Evolutionary conservation across 2,797 vertebrate genomes (phyloP).

Genomic region (Phoeniculus purpureus): DNA sequence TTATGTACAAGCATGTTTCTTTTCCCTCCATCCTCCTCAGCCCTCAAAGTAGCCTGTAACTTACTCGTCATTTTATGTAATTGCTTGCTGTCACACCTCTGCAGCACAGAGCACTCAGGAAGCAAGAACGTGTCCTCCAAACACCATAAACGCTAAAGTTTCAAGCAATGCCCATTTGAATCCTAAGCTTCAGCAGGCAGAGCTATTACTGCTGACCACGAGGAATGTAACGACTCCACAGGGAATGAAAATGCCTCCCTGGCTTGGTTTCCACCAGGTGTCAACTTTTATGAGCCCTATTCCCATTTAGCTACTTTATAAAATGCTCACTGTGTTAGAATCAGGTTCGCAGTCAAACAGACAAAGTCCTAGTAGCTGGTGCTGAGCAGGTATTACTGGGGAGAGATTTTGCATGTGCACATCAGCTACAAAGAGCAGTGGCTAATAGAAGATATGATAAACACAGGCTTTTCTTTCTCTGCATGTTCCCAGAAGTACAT

Average conservation of each 20-base stretch:
- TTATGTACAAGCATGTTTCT: background rate
- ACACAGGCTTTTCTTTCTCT: background rate
- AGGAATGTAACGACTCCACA: conserved; percentile 7
- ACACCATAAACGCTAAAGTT: background rate
- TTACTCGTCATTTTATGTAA: background rate
- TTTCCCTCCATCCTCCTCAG: background rate
- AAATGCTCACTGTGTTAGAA: background rate
- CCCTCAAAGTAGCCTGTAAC: background rate
- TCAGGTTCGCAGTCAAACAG: background rate
- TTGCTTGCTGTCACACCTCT: background rate
- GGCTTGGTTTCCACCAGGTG: conserved; percentile 43
- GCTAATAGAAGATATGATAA: background rate
- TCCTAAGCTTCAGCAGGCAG: conserved; percentile 9
- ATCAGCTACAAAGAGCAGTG: background rate
- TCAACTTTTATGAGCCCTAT: conserved; percentile 7
- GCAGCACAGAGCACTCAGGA: background rate
- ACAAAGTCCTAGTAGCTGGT: background rate
- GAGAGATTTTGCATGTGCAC: background rate
- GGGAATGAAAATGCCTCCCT: conserved; percentile 30
- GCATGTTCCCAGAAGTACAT: background rate
- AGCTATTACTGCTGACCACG: conserved; percentile 38
- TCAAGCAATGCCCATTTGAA: background rate
- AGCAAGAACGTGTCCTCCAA: background rate
- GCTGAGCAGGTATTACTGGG: background rate
- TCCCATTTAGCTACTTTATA: conserved; percentile 26